A percentile compares a stretch with the other conserved stretches of the same genome.
Conservation (phyloP, 2,113 vertebrate genomes). For the Neolamprologus fasciatus region DNA sequence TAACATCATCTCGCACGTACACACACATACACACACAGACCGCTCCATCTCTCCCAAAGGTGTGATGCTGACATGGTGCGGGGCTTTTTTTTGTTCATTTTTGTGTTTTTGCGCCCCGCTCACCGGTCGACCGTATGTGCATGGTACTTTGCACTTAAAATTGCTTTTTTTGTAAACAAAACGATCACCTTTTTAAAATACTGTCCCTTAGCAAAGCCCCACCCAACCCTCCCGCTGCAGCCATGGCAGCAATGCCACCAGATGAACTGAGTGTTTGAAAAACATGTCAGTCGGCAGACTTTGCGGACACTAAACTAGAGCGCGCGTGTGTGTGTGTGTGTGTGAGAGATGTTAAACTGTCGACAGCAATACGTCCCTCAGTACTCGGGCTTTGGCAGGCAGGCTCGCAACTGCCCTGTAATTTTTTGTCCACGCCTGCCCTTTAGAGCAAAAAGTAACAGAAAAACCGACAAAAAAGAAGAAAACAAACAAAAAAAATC, state of each 20-base stretch:
- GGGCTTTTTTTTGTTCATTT: not conserved
- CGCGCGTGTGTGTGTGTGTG: fast-evolving
- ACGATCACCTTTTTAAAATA: not conserved
- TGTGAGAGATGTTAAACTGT: not conserved
- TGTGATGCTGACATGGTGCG: not conserved
- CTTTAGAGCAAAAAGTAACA: conserved; percentile 1
- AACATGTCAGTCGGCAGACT: not conserved
- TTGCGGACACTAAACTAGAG: conserved; percentile 14
- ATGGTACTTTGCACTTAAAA: conserved; percentile 62
- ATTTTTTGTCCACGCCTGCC: conserved; percentile 21
- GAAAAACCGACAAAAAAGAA: not conserved
- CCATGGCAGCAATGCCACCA: conserved; percentile 16
- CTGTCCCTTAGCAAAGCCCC: conserved; percentile 23
- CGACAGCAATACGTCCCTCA: conserved; percentile 40
- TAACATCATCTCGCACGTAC: not conserved
- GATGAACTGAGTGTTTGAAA: conserved; percentile 23
- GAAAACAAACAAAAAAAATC: not conserved
- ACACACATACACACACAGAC: not conserved
- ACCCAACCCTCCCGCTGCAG: not conserved
- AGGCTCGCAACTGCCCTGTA: not conserved
- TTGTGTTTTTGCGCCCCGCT: not conserved
- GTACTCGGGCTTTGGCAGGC: not conserved
- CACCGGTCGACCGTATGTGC: conserved; percentile 42
- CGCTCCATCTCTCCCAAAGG: conserved; percentile 8
- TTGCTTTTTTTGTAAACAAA: conserved; percentile 24